phyloP scores from a whole-genome alignment of 1,140 invertebrate genomes.

The Drosophila simulans region DNA sequence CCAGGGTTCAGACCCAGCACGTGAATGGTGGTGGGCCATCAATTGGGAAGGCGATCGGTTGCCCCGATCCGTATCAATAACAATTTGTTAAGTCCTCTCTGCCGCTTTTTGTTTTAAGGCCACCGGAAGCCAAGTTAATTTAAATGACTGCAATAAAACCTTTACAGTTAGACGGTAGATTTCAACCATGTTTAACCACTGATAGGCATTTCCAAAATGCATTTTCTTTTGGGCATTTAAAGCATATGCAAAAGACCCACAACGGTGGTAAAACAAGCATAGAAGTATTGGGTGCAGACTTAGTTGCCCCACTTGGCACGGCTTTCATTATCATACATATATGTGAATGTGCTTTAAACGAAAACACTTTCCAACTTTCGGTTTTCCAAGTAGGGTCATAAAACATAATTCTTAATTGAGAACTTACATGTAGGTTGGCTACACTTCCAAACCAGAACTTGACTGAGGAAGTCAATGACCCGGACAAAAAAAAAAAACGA shows the following conservation, averaged over 20 bases:
- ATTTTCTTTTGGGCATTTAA: constrained; percentile 11
- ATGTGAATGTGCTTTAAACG: constrained; percentile 28
- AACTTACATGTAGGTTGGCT: constrained; percentile 70
- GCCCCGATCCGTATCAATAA: constrained; percentile 72
- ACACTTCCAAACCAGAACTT: constrained; percentile 11
- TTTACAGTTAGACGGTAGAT: constrained; percentile 47
- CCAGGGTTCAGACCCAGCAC: constrained; percentile 30
- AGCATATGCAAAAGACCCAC: constrained; percentile 31
- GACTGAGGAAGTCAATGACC: constrained; percentile 16
- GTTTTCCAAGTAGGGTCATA: constrained; percentile 36
- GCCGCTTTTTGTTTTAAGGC: constrained; percentile 12
- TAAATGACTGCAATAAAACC: constrained; percentile 40
- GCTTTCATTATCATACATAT: constrained; percentile 74
- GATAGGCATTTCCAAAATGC: constrained; percentile 23
- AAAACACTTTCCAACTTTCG: constrained; percentile 77
- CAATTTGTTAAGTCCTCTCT: constrained; percentile 63
- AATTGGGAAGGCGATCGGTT: constrained; percentile 73
- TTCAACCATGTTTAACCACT: constrained; percentile 14
- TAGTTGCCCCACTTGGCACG: constrained; percentile 48
- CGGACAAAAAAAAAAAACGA: constrained; percentile 25
- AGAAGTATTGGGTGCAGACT: constrained; percentile 45
- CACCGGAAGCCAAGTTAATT: constrained; percentile 58
- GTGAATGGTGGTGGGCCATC: constrained; percentile 58
- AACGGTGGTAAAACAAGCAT: background rate
- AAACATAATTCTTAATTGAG: constrained; percentile 54